Evolutionary conservation across 2,888 invertebrate species (phyloP), one percentile per base, ranked within the genome.

Genomic region (Azorinus chamasolen): DNA sequence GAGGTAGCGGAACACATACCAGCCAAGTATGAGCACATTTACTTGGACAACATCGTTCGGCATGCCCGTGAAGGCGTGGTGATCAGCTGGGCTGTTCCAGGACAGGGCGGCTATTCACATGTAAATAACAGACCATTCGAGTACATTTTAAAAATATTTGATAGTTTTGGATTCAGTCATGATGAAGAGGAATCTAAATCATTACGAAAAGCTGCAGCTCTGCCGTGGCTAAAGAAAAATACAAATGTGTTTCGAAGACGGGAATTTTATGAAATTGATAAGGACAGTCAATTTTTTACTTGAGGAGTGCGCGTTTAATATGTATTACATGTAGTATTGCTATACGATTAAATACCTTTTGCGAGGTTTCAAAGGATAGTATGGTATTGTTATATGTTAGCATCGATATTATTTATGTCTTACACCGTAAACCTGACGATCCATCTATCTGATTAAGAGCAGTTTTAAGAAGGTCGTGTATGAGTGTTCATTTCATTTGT

Each of bases 1-100:
- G 86, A 86, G 53, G 78, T 84, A 1, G 83, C 83, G 0, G 83
- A 84, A 55, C 83, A 84, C 54, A 82, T 84, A 53, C 83, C 83
- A 16, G 27, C 27, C 5, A 5, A 82, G n/a, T 81, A 48, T 37
- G 81, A 84, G 54, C 62, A 59, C 18, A 51, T 77, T 14, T 84
- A 66, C 53, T 24, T 84, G 2, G 79, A 84, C 45, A 84, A 84
- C 41, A 57, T 84, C 18, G 74, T 69, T 8, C 48, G 83, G 2
- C 83, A 84, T 69, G 79, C 81, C 3, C 69, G 63, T 46, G 77
- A 79, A 20, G 85, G 84, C 0, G 50, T 85, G 2, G 53, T 85
- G 8, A 54, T n/a, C n/a, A n/a, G n/a, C n/a, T n/a, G n/a, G n/a
- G n/a, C n/a, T n/a, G n/a, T n/a, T 61, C 16, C 43, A 73, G 73